Evolutionary conservation across 37 sponge, comb jelly and placozoan species (phyloP).

Genomic region (Beroe forskalii): DNA sequence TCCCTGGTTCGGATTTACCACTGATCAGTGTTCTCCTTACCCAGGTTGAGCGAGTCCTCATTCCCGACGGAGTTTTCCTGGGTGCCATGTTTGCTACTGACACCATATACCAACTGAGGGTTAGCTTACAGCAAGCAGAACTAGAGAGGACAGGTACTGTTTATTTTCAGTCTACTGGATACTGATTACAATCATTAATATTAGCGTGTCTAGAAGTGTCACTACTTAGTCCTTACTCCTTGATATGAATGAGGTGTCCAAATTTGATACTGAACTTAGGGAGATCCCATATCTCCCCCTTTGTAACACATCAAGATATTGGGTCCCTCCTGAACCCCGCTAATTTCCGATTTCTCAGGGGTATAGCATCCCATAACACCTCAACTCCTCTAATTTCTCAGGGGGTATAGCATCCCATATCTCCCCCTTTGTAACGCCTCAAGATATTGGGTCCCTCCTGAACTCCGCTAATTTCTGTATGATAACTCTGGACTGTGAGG

Average conservation of each 20-base stretch:
- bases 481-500: slow-evolving; percentile 91
- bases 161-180: too few relatives aligned
- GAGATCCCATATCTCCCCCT: slow-evolving; percentile 90
- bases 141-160: slow-evolving; percentile 79
- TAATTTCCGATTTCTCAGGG: not conserved
- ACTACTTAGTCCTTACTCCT: too few relatives aligned
- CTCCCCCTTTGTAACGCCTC: slow-evolving; percentile 79
- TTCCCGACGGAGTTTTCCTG: slow-evolving; percentile 79
- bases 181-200: too few relatives aligned
- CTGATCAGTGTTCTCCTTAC: too few relatives aligned
- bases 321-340: slow-evolving; percentile 59
- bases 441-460: slow-evolving; percentile 82
- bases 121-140: slow-evolving; percentile 87
- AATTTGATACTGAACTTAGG: too few relatives aligned
- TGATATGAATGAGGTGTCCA: too few relatives aligned
- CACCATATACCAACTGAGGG: slow-evolving; percentile 86
- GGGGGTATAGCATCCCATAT: slow-evolving; percentile 86
- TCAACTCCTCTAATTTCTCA: not conserved
- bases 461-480: slow-evolving; percentile 76
- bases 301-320: slow-evolving; percentile 74
- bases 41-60: slow-evolving; percentile 72
- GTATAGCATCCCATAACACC: not conserved
- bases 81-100: slow-evolving; percentile 88
- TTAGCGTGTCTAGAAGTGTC: too few relatives aligned
- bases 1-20: too few relatives aligned